A percentile compares a stretch with the other conserved stretches of the same genome.
Conservation (phyloP, 1,140 invertebrate species). For the Hyphantria cunea region DNA sequence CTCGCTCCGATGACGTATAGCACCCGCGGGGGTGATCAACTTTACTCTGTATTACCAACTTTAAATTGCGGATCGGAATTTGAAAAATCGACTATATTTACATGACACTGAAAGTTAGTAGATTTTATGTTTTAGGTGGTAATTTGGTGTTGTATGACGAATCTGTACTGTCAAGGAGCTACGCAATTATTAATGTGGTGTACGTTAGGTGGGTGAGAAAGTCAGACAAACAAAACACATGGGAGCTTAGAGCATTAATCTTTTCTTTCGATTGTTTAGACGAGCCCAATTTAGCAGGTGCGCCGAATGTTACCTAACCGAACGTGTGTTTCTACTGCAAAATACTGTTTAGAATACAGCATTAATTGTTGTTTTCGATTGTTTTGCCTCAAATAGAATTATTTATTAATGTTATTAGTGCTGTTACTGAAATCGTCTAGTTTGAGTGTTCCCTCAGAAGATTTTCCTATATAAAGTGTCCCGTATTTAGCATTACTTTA, state of each 20-base stretch:
- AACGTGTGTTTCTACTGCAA: too few relatives aligned
- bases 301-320: too few relatives aligned
- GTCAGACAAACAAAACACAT: conserved; percentile 16
- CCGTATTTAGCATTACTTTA: too few relatives aligned
- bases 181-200: conserved; percentile 41
- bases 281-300: conserved; percentile 1
- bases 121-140: conserved; percentile 8
- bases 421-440: too few relatives aligned
- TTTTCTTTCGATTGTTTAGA: conserved; percentile 18
- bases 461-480: too few relatives aligned
- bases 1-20: conserved; percentile 57
- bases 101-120: neutral
- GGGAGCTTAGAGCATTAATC: conserved; percentile 16
- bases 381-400: too few relatives aligned
- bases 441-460: too few relatives aligned
- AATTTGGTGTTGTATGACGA: conserved; percentile 40
- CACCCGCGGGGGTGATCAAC: conserved; percentile 61
- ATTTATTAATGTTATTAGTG: too few relatives aligned
- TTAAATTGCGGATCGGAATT: neutral
- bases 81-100: conserved; percentile 1
- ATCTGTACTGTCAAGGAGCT: conserved; percentile 47
- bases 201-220: conserved; percentile 17
- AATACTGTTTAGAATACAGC: too few relatives aligned
- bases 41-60: conserved; percentile 15
- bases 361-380: too few relatives aligned